These are phyloP conservation scores for Alethe castanea DNA, from an alignment of 2,113 vertebrate species.

Conservation along the genomic window DNA sequence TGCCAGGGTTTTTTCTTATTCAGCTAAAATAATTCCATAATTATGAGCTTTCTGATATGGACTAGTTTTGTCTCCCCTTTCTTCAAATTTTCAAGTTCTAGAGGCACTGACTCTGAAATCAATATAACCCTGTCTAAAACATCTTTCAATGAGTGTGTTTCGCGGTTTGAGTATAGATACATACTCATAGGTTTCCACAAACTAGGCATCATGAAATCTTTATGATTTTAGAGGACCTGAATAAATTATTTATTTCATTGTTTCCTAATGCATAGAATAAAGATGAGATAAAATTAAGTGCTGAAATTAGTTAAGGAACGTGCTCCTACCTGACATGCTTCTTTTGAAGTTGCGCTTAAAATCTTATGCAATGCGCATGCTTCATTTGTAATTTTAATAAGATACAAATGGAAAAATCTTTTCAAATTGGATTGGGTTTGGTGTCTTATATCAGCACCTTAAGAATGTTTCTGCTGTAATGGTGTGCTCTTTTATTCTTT, in stretches of 20 bases:
- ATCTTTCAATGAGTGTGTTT: neutral
- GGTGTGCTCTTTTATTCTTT: neutral
- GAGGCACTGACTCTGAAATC: neutral
- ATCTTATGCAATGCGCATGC: neutral
- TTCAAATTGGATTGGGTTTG: neutral
- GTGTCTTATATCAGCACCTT: neutral
- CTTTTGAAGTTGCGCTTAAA: neutral
- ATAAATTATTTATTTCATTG: neutral
- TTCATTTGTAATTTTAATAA: conserved; percentile 1
- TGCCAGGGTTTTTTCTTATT: neutral
- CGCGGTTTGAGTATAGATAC: neutral
- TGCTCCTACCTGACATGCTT: neutral
- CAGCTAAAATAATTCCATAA: conserved; percentile 10
- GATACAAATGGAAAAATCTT: neutral
- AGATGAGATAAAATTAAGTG: neutral
- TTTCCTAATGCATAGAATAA: neutral
- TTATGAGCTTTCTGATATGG: neutral
- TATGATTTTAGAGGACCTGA: neutral
- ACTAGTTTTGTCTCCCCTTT: neutral
- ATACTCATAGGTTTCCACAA: neutral
- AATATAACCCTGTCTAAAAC: neutral
- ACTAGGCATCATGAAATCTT: neutral
- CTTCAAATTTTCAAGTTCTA: neutral
- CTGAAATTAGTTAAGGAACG: neutral
- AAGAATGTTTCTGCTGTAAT: neutral